A percentile compares a stretch with the other conserved stretches of the same genome.
Conservation (phyloP, 2,113 vertebrate genomes). For the Nyctibius bracteatus region DNA sequence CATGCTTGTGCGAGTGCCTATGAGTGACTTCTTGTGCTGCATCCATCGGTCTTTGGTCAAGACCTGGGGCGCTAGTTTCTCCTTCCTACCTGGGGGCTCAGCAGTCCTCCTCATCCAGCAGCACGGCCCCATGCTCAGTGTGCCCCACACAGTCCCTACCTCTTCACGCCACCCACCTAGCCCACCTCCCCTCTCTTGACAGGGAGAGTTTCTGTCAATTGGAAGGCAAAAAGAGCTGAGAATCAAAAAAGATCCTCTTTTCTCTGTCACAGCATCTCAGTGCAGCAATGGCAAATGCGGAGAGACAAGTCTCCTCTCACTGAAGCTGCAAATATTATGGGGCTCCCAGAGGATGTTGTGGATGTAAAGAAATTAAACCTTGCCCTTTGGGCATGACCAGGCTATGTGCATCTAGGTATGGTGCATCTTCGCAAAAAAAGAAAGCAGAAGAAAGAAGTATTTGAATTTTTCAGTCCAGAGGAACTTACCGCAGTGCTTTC, state of each 20-base stretch:
- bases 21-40: neutral
- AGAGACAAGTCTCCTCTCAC: neutral
- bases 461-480: neutral
- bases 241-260: neutral
- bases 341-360: neutral
- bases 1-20: neutral
- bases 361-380: neutral
- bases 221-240: neutral
- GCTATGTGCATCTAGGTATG: neutral
- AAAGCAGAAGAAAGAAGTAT: neutral
- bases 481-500: neutral
- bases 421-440: neutral
- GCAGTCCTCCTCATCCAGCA: neutral
- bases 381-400: neutral
- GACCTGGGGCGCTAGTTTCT: neutral
- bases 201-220: neutral
- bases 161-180: neutral
- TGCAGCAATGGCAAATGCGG: neutral
- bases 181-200: neutral
- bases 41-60: neutral
- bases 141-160: neutral
- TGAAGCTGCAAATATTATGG: neutral
- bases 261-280: neutral
- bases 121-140: accelerated
- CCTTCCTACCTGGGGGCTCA: neutral